Conservation (phyloP, 2,113 vertebrate species). For the Ellobius talpinus region DNA sequence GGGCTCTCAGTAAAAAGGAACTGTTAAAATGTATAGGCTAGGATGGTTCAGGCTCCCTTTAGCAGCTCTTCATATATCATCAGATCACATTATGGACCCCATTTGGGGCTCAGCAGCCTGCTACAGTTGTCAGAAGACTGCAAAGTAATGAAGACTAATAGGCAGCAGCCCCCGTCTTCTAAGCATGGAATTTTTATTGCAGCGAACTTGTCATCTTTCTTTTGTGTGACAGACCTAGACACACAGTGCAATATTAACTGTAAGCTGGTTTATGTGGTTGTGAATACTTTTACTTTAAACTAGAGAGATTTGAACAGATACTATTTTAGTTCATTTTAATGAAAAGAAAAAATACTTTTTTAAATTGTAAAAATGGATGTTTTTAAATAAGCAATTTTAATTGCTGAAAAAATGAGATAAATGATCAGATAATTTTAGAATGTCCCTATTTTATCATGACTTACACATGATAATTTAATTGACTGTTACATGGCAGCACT, state of each 20-base stretch:
- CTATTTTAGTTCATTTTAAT: conserved; percentile 86
- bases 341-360: conserved; percentile 82
- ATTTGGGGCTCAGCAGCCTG: conserved; percentile 95
- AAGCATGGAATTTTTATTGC: conserved; percentile 95
- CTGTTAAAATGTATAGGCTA: conserved; percentile 92
- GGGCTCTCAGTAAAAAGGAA: conserved; percentile 91
- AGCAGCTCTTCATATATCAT: conserved; percentile 96
- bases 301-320: conserved; percentile 84
- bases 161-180: conserved; percentile 92
- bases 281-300: conserved; percentile 89
- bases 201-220: conserved; percentile 93
- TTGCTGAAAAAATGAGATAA: conserved; percentile 80
- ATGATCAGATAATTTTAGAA: conserved; percentile 71
- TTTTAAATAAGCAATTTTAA: conserved; percentile 76
- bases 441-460: conserved; percentile 69
- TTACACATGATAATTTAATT: conserved; percentile 72
- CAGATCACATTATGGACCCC: conserved; percentile 95
- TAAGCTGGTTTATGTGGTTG: conserved; percentile 86
- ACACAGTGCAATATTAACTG: conserved; percentile 90
- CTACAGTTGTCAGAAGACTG: conserved; percentile 95
- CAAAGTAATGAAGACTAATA: conserved; percentile 98
- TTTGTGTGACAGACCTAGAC: conserved; percentile 92
- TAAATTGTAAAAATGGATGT: conserved; percentile 73
- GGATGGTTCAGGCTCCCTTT: conserved; percentile 92
- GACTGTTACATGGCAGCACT: conserved; percentile 41